phyloP scores from a whole-genome alignment of 2,888 invertebrate species.

The Pollenia labialis region DNA sequence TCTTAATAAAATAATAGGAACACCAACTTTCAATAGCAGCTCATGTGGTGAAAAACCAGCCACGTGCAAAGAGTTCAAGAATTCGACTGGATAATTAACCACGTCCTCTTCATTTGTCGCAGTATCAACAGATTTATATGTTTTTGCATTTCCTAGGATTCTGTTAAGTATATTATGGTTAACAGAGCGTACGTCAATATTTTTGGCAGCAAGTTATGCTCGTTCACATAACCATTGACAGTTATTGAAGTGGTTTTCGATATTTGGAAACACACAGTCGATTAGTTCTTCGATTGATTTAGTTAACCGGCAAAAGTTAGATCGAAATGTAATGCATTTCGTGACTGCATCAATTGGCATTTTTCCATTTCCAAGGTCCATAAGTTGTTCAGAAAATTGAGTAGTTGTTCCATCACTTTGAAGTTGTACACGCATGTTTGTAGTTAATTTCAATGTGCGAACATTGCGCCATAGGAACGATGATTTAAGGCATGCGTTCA shows the following conservation, averaged over 20 bases:
- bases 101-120: constrained; percentile 33
- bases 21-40: constrained; percentile 51
- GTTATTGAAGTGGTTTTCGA: no score
- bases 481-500: constrained; percentile 54
- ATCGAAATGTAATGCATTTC: no score
- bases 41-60: constrained; percentile 57
- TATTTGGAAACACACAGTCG: no score
- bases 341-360: no score
- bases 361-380: no score
- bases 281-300: no score
- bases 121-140: constrained; percentile 49
- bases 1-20: constrained; percentile 56
- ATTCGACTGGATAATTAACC: constrained; percentile 59
- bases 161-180: no score
- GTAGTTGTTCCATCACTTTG: constrained; percentile 8
- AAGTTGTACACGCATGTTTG: constrained; percentile 33
- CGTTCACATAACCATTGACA: no score
- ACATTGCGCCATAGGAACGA: constrained; percentile 25
- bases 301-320: no score
- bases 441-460: constrained; percentile 10
- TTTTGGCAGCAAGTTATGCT: no score
- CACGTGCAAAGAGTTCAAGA: constrained; percentile 68
- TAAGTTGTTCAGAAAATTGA: no score
- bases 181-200: no score
- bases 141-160: not conserved